Conservation (phyloP, 92 coral and sea anemone genomes). For the Parazoanthus darwini region DNA sequence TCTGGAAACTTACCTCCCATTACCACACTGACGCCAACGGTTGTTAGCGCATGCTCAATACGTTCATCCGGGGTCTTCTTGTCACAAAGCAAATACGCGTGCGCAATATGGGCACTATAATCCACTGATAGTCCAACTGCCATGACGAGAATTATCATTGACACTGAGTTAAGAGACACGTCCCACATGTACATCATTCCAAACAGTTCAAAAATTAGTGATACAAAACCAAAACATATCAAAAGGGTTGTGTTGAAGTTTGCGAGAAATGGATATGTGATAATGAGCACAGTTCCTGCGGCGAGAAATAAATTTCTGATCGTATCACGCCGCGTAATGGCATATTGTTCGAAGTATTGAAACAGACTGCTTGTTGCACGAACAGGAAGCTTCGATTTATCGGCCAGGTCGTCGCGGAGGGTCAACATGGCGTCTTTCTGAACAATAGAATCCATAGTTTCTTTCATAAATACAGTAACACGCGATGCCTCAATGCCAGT, state of each 20-base stretch:
- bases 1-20: constrained; percentile 75
- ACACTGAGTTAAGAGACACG: constrained; percentile 79
- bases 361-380: constrained; percentile 63
- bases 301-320: constrained; percentile 74
- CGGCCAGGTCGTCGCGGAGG: constrained; percentile 57
- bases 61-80: constrained; percentile 73
- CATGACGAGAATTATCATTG: constrained; percentile 95
- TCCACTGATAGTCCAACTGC: constrained; percentile 94
- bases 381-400: constrained; percentile 61
- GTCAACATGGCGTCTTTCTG: constrained; percentile 72
- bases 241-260: constrained; percentile 59
- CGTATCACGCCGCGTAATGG: constrained; percentile 62
- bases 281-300: constrained; percentile 60
- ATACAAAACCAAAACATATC: constrained; percentile 73
- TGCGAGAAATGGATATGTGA: constrained; percentile 75
- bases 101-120: constrained; percentile 96
- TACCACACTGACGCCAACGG: constrained; percentile 87
- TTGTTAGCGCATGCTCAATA: constrained; percentile 79
- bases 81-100: constrained; percentile 74
- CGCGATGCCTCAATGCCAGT: constrained; percentile 69
- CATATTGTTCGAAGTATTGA: constrained; percentile 79
- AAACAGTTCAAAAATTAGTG: constrained; percentile 83
- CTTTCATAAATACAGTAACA: constrained; percentile 68
- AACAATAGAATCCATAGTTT: constrained; percentile 46
- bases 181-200: constrained; percentile 90